Base-by-base conservation (phyloP, 2,113 vertebrate genomes). In the Corythoichthys haematopterus region DNA sequence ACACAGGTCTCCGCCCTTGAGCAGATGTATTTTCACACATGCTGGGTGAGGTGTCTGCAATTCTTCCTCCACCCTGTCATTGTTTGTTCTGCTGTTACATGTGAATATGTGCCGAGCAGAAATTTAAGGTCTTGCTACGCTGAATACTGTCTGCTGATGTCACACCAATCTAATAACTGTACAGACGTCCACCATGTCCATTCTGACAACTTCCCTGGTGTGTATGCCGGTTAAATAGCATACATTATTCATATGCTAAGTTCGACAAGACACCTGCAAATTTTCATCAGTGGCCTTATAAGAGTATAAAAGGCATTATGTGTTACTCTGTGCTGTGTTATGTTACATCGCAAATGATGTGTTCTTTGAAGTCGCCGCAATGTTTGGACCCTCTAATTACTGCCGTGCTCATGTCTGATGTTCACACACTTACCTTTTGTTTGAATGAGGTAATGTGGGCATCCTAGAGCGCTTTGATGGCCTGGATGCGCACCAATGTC, bases 11-110 rank as follows among this genome's bases (percentile, higher is more conserved):
- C 88, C 89, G 78, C 88, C 90, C 88, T 85, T 68, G 75, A 85
- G 84, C 83, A 80, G 84, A 87, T 92, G 89, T 92, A 89, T 91
- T 91, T 91, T 92, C 89, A 91, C 89, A 92, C 89, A 88, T 90
- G 87, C 84, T 82, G 88, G 87, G 89, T 88, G 88, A 90, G 88
- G 89, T 91, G 89, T 90, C 89, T 87, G 84, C 84, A 88, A 86
- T 87, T 85, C 88, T 86, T 89, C 88, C 86, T 62, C 88, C 77
- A n/a, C 87, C 88, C 86, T 85, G 85, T 84, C 85, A 85, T 88
- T 89, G 89, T 92, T 92, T 90, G 85, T 83, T 89, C 87, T 91
- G 84, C 87, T 87, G 88, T 77, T 87, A 69, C 79, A 84, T 81
- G 86, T 89, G 90, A 91, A 91, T 88, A 70, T 88, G 87, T 88